phyloP scores from a whole-genome alignment of 2,888 invertebrate species.

The Tiphia femorata region DNA sequence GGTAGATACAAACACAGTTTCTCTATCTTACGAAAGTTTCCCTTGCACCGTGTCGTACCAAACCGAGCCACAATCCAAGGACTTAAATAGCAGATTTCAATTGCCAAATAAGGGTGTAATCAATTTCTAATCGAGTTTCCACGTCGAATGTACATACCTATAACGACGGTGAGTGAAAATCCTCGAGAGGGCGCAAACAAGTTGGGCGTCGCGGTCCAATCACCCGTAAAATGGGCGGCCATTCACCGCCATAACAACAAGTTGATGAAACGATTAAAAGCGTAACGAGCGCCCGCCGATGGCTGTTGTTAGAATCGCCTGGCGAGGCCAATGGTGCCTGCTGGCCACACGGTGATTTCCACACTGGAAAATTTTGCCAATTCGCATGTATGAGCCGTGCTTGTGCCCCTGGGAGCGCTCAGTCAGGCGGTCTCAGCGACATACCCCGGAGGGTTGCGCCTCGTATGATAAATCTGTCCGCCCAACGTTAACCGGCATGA shows the following conservation, averaged over 20 bases:
- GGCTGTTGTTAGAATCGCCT: slow-evolving; percentile 53
- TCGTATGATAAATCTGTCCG: slow-evolving; percentile 61
- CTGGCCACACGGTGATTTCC: slow-evolving; percentile 24
- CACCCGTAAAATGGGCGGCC: slow-evolving; percentile 49
- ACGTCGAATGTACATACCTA: too few species aligned
- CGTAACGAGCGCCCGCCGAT: slow-evolving; percentile 60
- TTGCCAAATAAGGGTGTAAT: too few species aligned
- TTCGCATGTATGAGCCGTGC: slow-evolving; percentile 64
- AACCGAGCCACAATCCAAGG: too few species aligned
- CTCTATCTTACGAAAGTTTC: too few species aligned
- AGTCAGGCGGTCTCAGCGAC: slow-evolving; percentile 52
- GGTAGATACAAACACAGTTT: too few species aligned
- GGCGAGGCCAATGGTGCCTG: neutral
- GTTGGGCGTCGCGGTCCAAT: slow-evolving; percentile 32
- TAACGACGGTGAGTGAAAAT: neutral
- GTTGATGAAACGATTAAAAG: slow-evolving; percentile 67
- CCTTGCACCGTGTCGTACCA: too few species aligned
- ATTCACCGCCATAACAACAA: slow-evolving; percentile 60
- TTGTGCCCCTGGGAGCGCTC: slow-evolving; percentile 57
- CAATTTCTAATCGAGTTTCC: too few species aligned
- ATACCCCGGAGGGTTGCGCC: slow-evolving; percentile 50
- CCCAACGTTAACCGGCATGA: slow-evolving; percentile 61
- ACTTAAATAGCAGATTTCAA: too few species aligned
- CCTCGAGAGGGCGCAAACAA: neutral
- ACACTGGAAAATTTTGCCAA: slow-evolving; percentile 62